Percentiles rank a stretch among this genome's conserved stretches.
Evolutionary conservation across 1,140 invertebrate genomes (phyloP).

Genomic region (Piezodorus guildinii): DNA sequence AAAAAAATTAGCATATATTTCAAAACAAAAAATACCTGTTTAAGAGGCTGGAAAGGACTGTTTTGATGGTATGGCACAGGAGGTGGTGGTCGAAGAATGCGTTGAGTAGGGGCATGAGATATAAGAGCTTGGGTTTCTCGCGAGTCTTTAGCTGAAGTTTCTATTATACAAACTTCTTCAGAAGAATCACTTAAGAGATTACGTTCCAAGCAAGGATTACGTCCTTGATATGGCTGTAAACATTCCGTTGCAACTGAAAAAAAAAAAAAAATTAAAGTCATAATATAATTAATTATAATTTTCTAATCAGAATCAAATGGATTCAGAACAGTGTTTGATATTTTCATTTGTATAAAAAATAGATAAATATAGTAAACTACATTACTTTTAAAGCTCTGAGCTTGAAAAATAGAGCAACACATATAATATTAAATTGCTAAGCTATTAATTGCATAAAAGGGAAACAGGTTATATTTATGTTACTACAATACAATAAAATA

Average conservation of each 20-base stretch:
- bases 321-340: no score
- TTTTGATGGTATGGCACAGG: conserved; percentile 17
- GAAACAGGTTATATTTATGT: no score
- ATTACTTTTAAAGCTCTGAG: no score
- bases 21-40: neutral
- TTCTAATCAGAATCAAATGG: no score
- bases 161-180: conserved; percentile 22
- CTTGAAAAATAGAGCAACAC: no score
- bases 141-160: conserved; percentile 35
- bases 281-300: no score
- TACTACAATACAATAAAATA: no score
- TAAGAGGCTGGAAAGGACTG: conserved; percentile 10
- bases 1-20: no score
- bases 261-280: neutral
- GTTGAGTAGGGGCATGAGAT: neutral
- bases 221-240: conserved; percentile 70
- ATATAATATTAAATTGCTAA: no score
- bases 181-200: conserved; percentile 48
- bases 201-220: conserved; percentile 78
- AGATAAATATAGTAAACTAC: no score
- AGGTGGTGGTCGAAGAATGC: conserved; percentile 1
- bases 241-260: neutral
- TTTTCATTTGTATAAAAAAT: no score
- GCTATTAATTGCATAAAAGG: no score
- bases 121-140: conserved; percentile 3